Evolutionary conservation across 2,797 vertebrate genomes (phyloP).

Genomic region (Anguilla obscura): DNA sequence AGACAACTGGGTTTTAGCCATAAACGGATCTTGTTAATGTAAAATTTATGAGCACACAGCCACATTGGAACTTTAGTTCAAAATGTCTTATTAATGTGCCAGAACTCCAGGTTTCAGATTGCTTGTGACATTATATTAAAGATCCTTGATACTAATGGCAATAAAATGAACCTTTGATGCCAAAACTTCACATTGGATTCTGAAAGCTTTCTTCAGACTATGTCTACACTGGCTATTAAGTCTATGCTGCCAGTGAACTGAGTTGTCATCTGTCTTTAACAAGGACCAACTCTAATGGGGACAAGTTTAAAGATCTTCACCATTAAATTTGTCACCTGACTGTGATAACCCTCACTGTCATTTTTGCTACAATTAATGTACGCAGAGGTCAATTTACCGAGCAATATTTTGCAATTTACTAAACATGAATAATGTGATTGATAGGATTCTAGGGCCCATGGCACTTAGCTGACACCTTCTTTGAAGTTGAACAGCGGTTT

Average conservation of each 20-base stretch:
- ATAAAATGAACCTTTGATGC: not conserved
- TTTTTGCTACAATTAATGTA: not conserved
- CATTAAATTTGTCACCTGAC: not conserved
- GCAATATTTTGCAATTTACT: slow-evolving; percentile 45
- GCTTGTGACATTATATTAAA: not conserved
- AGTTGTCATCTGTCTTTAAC: not conserved
- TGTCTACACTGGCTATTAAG: not conserved
- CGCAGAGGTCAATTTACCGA: not conserved
- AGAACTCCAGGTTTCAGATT: slow-evolving; percentile 5
- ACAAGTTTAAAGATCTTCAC: not conserved
- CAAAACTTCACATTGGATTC: not conserved
- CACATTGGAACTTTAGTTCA: not conserved
- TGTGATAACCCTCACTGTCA: not conserved
- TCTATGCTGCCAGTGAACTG: not conserved
- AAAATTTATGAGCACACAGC: not conserved
- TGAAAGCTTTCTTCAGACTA: not conserved
- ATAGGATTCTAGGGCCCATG: slow-evolving; percentile 39
- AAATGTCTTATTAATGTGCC: slow-evolving; percentile 19
- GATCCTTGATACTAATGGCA: not conserved
- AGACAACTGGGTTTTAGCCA: not conserved
- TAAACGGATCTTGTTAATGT: not conserved
- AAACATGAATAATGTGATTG: slow-evolving; percentile 43
- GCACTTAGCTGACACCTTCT: slow-evolving; percentile 34
- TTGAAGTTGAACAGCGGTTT: slow-evolving; percentile 52
- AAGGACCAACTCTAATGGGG: not conserved